These are phyloP conservation scores for Paraescarpia echinospica DNA, from an alignment of 1,140 invertebrate genomes.

Conservation along the genomic window DNA sequence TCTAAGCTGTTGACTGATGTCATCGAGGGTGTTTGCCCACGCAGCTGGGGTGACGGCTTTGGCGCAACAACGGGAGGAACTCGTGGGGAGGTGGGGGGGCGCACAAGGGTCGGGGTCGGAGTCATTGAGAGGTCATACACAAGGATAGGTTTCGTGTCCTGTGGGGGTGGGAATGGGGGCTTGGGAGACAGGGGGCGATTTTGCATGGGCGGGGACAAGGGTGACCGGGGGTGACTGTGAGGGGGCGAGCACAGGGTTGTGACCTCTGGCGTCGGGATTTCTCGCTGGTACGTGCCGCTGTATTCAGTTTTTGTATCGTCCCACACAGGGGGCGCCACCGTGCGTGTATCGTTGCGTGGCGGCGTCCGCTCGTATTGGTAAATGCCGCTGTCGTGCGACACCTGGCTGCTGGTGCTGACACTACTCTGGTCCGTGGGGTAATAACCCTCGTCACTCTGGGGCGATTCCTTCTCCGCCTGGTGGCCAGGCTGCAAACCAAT, in stretches of 20 bases:
- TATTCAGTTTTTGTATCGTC: not conserved
- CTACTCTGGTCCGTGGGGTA: not conserved
- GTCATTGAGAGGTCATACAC: not conserved
- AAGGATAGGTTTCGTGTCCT: not conserved
- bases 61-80: not conserved
- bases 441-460: not conserved
- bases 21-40: not conserved
- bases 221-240: not conserved
- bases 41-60: not conserved
- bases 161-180: too few species aligned
- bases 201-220: not conserved
- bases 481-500: too few species aligned
- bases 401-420: not conserved
- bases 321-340: not conserved
- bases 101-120: not conserved
- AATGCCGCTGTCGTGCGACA: not conserved
- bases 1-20: not conserved
- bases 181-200: not conserved
- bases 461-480: not conserved
- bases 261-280: not conserved
- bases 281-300: not conserved
- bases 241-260: not conserved
- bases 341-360: not conserved
- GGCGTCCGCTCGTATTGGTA: not conserved
- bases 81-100: not conserved